A percentile compares a stretch with the other conserved stretches of the same genome.
Evolutionary conservation across 2,113 vertebrate genomes (phyloP).

Genomic region (Brevimyrus niger): DNA sequence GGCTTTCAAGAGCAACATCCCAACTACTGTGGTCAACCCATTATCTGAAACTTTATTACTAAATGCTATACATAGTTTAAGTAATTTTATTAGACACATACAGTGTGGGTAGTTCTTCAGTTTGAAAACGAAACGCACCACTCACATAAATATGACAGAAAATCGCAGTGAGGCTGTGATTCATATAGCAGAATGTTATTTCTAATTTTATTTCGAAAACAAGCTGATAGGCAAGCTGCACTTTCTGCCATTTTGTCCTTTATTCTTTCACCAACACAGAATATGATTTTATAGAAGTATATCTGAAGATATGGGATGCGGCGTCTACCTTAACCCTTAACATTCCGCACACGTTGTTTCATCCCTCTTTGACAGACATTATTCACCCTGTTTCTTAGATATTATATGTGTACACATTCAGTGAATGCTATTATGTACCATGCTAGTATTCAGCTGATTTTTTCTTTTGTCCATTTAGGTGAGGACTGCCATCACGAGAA

Average conservation of each 20-base stretch:
- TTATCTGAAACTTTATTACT: slow-evolving; percentile 1
- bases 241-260: background rate
- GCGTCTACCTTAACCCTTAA: background rate
- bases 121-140: background rate
- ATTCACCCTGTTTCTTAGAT: background rate
- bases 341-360: background rate
- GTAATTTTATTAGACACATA: background rate
- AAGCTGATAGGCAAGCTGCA: background rate
- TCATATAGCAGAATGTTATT: background rate
- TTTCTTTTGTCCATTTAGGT: slow-evolving; percentile 55
- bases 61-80: background rate
- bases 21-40: background rate
- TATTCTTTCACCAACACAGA: background rate
- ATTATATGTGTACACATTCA: background rate
- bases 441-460: background rate
- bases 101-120: background rate
- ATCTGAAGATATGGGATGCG: background rate
- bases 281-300: background rate
- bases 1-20: background rate
- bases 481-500: slow-evolving; percentile 79
- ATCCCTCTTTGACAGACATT: background rate
- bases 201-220: background rate
- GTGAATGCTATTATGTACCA: background rate
- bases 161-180: background rate
- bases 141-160: background rate